These are phyloP conservation scores for Propithecus perrieri DNA, from an alignment of 2,797 vertebrate genomes.

Conservation along the genomic window DNA sequence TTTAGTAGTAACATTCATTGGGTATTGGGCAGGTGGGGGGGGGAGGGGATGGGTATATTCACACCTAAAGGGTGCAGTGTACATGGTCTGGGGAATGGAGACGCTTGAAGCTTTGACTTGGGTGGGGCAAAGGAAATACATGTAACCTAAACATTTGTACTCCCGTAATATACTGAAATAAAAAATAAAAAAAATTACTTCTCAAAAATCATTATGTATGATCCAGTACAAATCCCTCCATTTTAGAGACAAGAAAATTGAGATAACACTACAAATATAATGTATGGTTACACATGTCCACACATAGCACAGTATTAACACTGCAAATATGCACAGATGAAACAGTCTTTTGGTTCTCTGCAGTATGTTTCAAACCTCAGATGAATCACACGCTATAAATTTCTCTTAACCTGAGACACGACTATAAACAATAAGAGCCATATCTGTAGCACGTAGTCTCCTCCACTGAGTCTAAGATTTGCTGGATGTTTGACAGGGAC, in stretches of 20 bases:
- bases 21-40: too few species aligned
- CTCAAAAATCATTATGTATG: background rate
- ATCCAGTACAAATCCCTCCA: background rate
- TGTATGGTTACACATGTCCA: background rate
- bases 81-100: too few species aligned
- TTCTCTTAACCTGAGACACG: background rate
- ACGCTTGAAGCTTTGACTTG: too few species aligned
- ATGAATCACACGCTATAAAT: background rate
- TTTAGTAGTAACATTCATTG: too few species aligned
- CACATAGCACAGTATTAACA: background rate
- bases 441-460: fast-evolving
- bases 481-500: background rate
- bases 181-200: background rate
- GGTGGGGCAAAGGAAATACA: too few species aligned
- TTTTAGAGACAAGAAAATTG: background rate
- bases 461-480: background rate
- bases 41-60: too few species aligned
- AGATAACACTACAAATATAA: background rate
- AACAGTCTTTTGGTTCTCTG: background rate
- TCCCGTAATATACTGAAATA: too few species aligned
- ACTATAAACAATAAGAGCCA: background rate
- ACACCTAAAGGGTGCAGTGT: too few species aligned
- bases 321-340: background rate
- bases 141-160: too few species aligned
- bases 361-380: background rate